A percentile compares a stretch with the other conserved stretches of the same genome.
Evolutionary conservation across 2,888 invertebrate genomes (phyloP).

Genomic region (Camptogramma bilineatum): DNA sequence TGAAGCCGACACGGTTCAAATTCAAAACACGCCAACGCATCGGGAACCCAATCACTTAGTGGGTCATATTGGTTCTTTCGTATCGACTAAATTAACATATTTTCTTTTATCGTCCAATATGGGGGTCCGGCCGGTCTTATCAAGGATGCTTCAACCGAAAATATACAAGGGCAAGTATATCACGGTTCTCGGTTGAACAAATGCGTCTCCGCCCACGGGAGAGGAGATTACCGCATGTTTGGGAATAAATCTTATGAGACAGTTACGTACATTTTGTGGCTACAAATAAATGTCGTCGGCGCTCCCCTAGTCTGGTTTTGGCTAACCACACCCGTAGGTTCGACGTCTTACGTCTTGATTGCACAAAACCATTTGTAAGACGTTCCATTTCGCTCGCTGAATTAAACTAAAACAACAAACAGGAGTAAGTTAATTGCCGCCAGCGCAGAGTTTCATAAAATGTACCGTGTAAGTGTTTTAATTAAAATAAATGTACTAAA

Average conservation of each 20-base stretch:
- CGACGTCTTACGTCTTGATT: slow-evolving; percentile 48
- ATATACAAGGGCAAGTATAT: slow-evolving; percentile 72
- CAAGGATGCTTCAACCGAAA: slow-evolving; percentile 76
- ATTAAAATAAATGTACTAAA: not conserved
- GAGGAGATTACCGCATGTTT: slow-evolving; percentile 80
- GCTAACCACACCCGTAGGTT: slow-evolving; percentile 56
- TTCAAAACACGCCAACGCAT: slow-evolving; percentile 77
- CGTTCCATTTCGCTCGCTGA: slow-evolving; percentile 38
- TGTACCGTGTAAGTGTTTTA: slow-evolving; percentile 1
- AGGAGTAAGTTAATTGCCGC: slow-evolving; percentile 3
- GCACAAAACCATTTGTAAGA: slow-evolving; percentile 53
- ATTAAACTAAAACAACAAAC: slow-evolving; percentile 19
- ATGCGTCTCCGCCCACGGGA: slow-evolving; percentile 78
- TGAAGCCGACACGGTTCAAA: slow-evolving; percentile 64
- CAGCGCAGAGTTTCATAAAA: not conserved
- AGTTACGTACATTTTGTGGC: slow-evolving; percentile 76
- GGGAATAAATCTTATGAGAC: slow-evolving; percentile 79
- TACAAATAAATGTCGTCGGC: slow-evolving; percentile 73
- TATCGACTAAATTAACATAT: slow-evolving; percentile 81
- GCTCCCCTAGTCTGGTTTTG: slow-evolving; percentile 63
- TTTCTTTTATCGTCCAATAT: slow-evolving; percentile 81
- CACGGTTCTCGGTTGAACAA: slow-evolving; percentile 67
- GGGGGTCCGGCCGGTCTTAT: slow-evolving; percentile 75
- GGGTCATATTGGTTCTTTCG: slow-evolving; percentile 78
- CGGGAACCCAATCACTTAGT: slow-evolving; percentile 83